phyloP scores from a whole-genome alignment of 2,113 vertebrate genomes.

The Ammodytes marinus region DNA sequence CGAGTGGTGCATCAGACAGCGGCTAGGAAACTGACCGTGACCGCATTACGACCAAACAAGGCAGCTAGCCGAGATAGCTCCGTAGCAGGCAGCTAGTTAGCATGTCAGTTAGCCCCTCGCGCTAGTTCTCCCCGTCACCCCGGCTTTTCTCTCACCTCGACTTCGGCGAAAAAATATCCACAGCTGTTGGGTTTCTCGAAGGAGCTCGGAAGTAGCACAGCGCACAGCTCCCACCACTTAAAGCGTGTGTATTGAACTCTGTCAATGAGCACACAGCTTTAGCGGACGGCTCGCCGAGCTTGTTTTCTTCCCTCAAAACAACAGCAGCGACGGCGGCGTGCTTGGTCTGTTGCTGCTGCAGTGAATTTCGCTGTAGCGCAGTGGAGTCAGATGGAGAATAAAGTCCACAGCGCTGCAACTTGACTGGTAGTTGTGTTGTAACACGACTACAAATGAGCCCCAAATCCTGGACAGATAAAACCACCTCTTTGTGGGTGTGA shows the following conservation, averaged over 20 bases:
- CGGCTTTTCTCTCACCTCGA: slow-evolving; percentile 61
- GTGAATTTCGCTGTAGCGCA: slow-evolving; percentile 39
- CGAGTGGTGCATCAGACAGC: slow-evolving; percentile 15
- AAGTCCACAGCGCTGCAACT: slow-evolving; percentile 31
- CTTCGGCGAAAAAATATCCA: slow-evolving; percentile 15
- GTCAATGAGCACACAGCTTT: slow-evolving; percentile 85
- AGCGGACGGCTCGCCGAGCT: slow-evolving; percentile 65
- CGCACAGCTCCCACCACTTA: slow-evolving; percentile 15
- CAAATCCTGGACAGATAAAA: slow-evolving; percentile 12
- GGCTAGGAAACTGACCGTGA: slow-evolving; percentile 52
- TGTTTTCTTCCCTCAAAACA: slow-evolving; percentile 73
- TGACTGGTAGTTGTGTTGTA: too few relatives aligned
- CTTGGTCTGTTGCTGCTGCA: slow-evolving; percentile 63
- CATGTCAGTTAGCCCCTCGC: slow-evolving; percentile 55
- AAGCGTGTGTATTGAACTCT: slow-evolving; percentile 85
- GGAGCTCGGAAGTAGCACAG: background rate
- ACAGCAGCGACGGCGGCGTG: slow-evolving; percentile 59
- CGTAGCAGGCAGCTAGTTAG: slow-evolving; percentile 72
- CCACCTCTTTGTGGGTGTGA: slow-evolving; percentile 28
- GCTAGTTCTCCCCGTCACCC: slow-evolving; percentile 38
- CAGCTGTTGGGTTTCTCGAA: slow-evolving; percentile 16
- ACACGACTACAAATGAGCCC: background rate
- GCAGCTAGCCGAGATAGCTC: slow-evolving; percentile 65
- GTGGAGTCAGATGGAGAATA: slow-evolving; percentile 11
- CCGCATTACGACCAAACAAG: slow-evolving; percentile 67